These are phyloP conservation scores for Akabosia matsudoensis DNA, from an alignment of 1,140 invertebrate genomes.

Conservation along the genomic window DNA sequence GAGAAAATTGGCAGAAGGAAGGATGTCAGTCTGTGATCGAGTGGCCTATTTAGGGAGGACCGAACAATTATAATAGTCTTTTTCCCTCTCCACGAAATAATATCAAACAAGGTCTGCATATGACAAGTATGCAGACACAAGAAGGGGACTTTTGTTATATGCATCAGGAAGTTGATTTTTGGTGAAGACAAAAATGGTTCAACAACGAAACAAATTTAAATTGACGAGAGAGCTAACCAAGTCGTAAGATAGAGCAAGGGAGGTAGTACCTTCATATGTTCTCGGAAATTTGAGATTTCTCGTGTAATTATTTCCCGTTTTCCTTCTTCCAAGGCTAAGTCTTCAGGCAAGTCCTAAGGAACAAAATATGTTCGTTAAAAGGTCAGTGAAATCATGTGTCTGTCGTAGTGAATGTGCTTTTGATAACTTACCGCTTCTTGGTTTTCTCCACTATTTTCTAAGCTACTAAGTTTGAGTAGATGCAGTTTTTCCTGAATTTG, in stretches of 20 bases:
- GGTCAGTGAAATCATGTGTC: too few species aligned
- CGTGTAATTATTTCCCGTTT: slow-evolving; percentile 85
- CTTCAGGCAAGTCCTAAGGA: slow-evolving; percentile 60
- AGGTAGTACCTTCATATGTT: slow-evolving; percentile 85
- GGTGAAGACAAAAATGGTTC: neutral
- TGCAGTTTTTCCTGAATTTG: slow-evolving; percentile 46
- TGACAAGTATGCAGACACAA: neutral
- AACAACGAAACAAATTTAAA: neutral
- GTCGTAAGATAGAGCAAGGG: neutral
- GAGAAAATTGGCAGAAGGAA: slow-evolving; percentile 15
- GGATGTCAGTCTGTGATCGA: slow-evolving; percentile 24
- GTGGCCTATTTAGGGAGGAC: slow-evolving; percentile 18
- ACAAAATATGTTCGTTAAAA: too few species aligned
- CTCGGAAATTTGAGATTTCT: slow-evolving; percentile 95
- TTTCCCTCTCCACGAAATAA: neutral
- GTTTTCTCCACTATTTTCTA: slow-evolving; percentile 22
- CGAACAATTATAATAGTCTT: slow-evolving; percentile 21
- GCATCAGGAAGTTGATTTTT: neutral
- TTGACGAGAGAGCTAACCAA: neutral
- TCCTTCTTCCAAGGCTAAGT: slow-evolving; percentile 88
- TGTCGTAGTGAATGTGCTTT: too few species aligned
- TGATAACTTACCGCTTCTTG: slow-evolving; percentile 24
- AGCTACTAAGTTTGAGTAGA: slow-evolving; percentile 44
- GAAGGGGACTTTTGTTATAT: neutral
- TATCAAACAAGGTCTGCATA: neutral